A percentile compares a stretch with the other conserved stretches of the same genome.
Evolutionary conservation across 2,113 vertebrate genomes (phyloP).

Genomic region (Sprattus sprattus): DNA sequence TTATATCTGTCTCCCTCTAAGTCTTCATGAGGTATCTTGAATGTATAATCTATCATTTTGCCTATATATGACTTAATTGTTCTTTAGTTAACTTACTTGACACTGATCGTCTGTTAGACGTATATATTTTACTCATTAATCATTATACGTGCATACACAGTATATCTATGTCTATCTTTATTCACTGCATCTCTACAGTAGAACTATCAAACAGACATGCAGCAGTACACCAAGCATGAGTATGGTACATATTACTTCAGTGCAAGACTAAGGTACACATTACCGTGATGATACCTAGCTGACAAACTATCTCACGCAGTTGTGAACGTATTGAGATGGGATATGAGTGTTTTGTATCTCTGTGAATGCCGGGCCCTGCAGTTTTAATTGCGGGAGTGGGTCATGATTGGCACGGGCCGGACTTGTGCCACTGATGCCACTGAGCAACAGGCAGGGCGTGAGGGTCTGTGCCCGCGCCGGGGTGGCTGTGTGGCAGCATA

Average conservation of each 20-base stretch:
- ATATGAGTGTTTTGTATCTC: background rate
- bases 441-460: slow-evolving; percentile 36
- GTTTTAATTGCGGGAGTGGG: background rate
- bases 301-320: background rate
- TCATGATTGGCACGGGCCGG: background rate
- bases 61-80: too few species aligned
- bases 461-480: slow-evolving; percentile 35
- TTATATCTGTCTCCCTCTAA: too few species aligned
- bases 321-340: background rate
- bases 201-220: too few species aligned
- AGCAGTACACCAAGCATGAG: too few species aligned
- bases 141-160: background rate
- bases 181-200: too few species aligned
- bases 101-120: too few species aligned
- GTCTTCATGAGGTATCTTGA: too few species aligned
- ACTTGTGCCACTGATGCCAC: background rate
- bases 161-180: background rate
- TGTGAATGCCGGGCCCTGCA: too few species aligned
- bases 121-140: background rate
- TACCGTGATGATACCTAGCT: background rate
- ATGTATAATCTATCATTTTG: too few species aligned
- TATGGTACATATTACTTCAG: too few species aligned
- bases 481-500: slow-evolving; percentile 45
- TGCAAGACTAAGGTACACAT: too few species aligned
- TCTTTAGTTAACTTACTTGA: too few species aligned